phyloP scores from a whole-genome alignment of 1,140 invertebrate genomes.

The Leucophenga varia region DNA sequence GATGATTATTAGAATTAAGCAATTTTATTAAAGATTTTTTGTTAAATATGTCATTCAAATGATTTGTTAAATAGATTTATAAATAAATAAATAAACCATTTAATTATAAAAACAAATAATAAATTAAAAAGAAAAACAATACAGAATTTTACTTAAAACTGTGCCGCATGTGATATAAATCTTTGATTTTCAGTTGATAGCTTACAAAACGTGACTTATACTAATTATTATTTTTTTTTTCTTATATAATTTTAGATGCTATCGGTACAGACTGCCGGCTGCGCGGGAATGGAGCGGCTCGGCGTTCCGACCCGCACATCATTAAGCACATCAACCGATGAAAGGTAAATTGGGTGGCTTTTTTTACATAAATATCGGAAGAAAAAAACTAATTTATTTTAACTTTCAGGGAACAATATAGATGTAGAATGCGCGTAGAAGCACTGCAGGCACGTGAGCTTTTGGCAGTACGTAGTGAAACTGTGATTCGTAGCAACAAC shows the following conservation, averaged over 20 bases:
- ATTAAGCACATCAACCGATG: slow-evolving; percentile 50
- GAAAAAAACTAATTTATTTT: neutral
- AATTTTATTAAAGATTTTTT: too few species aligned
- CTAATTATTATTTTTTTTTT: neutral
- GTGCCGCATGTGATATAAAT: too few species aligned
- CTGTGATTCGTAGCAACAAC: slow-evolving; percentile 46
- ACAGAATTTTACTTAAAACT: too few species aligned
- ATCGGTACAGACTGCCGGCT: slow-evolving; percentile 68
- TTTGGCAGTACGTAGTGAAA: slow-evolving; percentile 46
- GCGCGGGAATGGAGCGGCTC: slow-evolving; percentile 68
- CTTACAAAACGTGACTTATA: too few species aligned
- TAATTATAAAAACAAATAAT: too few species aligned
- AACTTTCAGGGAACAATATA: slow-evolving; percentile 44
- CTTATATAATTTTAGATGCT: slow-evolving; percentile 62
- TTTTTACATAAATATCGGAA: neutral
- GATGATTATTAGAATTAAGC: neutral
- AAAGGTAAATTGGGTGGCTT: slow-evolving; percentile 34
- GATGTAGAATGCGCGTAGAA: slow-evolving; percentile 54
- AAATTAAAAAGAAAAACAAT: too few species aligned
- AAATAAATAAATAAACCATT: too few species aligned
- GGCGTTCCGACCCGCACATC: slow-evolving; percentile 61
- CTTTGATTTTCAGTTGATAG: too few species aligned
- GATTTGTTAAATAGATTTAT: too few species aligned
- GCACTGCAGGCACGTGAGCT: slow-evolving; percentile 47
- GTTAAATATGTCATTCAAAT: too few species aligned